Percentiles rank a stretch among this genome's conserved stretches.
These are phyloP conservation scores for Thecophora atra DNA, from an alignment of 2,888 invertebrate genomes.

Conservation along the genomic window DNA sequence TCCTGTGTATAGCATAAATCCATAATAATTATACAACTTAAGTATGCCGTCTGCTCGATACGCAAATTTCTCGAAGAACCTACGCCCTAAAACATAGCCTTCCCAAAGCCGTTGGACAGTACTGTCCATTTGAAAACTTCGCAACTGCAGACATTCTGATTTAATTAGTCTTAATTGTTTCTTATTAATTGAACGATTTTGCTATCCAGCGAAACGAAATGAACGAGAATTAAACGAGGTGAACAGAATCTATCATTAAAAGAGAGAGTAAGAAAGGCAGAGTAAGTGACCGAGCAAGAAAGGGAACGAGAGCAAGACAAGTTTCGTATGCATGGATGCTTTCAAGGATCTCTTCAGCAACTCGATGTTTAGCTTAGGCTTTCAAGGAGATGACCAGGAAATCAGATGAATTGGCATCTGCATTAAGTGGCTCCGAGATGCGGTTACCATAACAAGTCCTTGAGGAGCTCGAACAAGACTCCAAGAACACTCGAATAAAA, in stretches of 20 bases:
- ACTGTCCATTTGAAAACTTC: slow-evolving; percentile 11
- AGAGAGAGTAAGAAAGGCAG: slow-evolving; percentile 17
- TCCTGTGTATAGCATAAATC: too few relatives aligned
- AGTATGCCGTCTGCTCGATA: slow-evolving; percentile 6
- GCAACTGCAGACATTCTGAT: slow-evolving; percentile 27
- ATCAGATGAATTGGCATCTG: slow-evolving; percentile 4
- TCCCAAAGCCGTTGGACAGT: too few relatives aligned
- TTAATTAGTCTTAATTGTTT: slow-evolving; percentile 35
- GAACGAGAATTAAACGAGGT: not conserved
- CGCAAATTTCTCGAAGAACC: slow-evolving; percentile 21
- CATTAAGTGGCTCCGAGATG: slow-evolving; percentile 4
- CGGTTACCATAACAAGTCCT: not conserved
- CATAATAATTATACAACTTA: too few relatives aligned
- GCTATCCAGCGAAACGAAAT: not conserved
- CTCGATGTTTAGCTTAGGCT: not conserved
- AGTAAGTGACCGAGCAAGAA: not conserved
- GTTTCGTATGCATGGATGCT: not conserved
- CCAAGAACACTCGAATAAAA: too few relatives aligned
- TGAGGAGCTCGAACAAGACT: too few relatives aligned
- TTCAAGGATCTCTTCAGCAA: not conserved
- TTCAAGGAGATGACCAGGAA: not conserved
- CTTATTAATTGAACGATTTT: slow-evolving; percentile 34
- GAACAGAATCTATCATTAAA: not conserved
- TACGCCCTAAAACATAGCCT: too few relatives aligned
- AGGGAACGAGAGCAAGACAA: too few relatives aligned